These are phyloP conservation scores for Pterobdella sp. DNA, from an alignment of 2,888 invertebrate genomes.

Conservation along the genomic window DNA sequence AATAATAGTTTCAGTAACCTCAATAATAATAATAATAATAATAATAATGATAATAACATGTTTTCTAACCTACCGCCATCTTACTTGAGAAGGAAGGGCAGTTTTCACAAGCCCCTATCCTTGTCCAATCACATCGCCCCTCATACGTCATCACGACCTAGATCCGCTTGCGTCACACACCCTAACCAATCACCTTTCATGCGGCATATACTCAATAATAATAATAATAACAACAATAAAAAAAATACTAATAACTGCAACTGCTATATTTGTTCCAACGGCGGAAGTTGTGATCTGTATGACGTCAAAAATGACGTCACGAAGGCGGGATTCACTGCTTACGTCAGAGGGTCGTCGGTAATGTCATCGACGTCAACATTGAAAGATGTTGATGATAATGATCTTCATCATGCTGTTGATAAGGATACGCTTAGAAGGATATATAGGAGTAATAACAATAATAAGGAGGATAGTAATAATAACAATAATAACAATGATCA, in stretches of 20 bases:
- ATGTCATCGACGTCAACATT: not conserved
- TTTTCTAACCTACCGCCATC: not conserved
- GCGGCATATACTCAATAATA: too few relatives aligned
- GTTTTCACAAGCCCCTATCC: not conserved
- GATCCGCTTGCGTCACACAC: not conserved
- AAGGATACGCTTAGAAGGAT: too few relatives aligned
- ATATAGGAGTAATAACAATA: too few relatives aligned
- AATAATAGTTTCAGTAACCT: not conserved
- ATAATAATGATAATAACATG: not conserved
- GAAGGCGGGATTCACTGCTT: not conserved
- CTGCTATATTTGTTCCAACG: not conserved
- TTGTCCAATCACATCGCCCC: not conserved
- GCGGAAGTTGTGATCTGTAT: not conserved
- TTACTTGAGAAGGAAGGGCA: constrained; percentile 3
- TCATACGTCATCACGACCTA: not conserved
- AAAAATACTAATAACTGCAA: not conserved
- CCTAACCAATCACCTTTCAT: too few relatives aligned
- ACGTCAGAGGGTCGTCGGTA: not conserved
- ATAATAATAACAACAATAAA: too few relatives aligned
- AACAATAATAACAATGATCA: too few relatives aligned
- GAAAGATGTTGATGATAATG: not conserved
- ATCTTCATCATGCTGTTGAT: not conserved
- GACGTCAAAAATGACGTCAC: not conserved
- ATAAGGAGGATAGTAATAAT: too few relatives aligned
- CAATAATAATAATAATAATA: not conserved